These are phyloP conservation scores for Drosophila colorata DNA, from an alignment of 2,888 invertebrate genomes.

Conservation along the genomic window DNA sequence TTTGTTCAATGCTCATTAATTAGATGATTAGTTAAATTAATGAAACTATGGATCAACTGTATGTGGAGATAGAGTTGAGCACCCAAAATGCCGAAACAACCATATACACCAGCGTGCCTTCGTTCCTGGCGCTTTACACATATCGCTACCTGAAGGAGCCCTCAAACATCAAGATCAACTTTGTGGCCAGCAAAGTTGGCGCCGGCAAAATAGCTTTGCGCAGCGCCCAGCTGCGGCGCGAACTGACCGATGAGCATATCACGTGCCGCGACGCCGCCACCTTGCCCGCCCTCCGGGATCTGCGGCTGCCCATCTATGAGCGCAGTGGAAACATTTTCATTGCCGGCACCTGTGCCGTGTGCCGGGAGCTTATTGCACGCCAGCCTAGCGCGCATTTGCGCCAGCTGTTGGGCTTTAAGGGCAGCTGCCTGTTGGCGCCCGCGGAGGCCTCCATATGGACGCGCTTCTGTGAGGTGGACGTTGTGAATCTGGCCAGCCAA, in stretches of 20 bases:
- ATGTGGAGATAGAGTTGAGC: slow-evolving; percentile 82
- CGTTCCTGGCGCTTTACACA: slow-evolving; percentile 88
- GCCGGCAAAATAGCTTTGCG: slow-evolving; percentile 71
- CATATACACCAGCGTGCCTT: slow-evolving; percentile 87
- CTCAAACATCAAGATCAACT: slow-evolving; percentile 85
- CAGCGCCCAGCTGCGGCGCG: slow-evolving; percentile 72
- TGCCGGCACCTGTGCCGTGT: slow-evolving; percentile 92
- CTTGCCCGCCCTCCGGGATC: slow-evolving; percentile 78
- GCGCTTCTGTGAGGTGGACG: slow-evolving; percentile 95
- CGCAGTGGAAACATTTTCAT: slow-evolving; percentile 87
- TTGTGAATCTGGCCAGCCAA: slow-evolving; percentile 86
- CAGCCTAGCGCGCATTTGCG: slow-evolving; percentile 72
- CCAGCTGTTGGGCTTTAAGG: slow-evolving; percentile 91
- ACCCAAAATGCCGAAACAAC: slow-evolving; percentile 77
- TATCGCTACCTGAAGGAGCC: slow-evolving; percentile 87
- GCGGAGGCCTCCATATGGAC: slow-evolving; percentile 96
- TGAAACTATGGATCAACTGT: slow-evolving; percentile 83
- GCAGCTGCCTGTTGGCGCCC: slow-evolving; percentile 92
- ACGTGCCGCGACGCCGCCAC: slow-evolving; percentile 77
- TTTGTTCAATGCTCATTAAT: slow-evolving; percentile 39
- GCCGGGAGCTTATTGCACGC: slow-evolving; percentile 87
- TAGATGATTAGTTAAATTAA: slow-evolving; percentile 58
- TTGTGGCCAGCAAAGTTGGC: slow-evolving; percentile 70
- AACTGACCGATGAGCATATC: slow-evolving; percentile 81
- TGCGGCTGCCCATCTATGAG: slow-evolving; percentile 88